phyloP scores from a whole-genome alignment of 2,113 vertebrate genomes.

The Phoenicopterus ruber region DNA sequence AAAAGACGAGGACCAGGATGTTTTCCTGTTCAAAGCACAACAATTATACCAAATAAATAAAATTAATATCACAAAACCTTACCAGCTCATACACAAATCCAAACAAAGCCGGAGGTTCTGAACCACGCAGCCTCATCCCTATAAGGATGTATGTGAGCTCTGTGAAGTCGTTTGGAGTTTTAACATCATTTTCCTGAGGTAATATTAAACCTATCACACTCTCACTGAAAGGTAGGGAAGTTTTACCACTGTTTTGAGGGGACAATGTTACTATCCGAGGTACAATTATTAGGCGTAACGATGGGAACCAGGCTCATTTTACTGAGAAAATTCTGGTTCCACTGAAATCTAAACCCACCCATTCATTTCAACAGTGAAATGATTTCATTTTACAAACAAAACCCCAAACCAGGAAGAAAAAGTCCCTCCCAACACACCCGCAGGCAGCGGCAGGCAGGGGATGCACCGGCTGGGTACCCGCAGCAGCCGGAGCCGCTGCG shows the following conservation, averaged over 20 bases:
- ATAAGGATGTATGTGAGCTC: rapidly evolving
- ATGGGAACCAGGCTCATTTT: background rate
- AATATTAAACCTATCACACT: rapidly evolving
- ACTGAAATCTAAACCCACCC: background rate
- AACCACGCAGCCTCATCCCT: background rate
- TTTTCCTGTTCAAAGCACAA: background rate
- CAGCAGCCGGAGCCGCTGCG: too few relatives aligned
- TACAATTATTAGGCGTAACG: rapidly evolving
- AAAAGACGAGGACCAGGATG: background rate
- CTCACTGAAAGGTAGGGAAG: background rate
- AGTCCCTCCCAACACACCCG: background rate
- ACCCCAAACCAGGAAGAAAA: background rate
- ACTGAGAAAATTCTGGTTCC: background rate
- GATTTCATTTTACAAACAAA: background rate
- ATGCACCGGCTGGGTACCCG: rapidly evolving
- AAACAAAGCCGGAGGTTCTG: background rate
- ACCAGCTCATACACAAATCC: background rate
- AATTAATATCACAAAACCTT: background rate
- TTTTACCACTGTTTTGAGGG: background rate
- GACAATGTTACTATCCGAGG: background rate
- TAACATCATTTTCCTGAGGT: background rate
- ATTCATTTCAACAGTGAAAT: background rate
- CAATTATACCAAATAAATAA: background rate
- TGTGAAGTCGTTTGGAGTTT: background rate
- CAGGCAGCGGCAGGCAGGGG: rapidly evolving